Base-by-base conservation (phyloP, 2,888 invertebrate genomes). In the Spisula solida region DNA sequence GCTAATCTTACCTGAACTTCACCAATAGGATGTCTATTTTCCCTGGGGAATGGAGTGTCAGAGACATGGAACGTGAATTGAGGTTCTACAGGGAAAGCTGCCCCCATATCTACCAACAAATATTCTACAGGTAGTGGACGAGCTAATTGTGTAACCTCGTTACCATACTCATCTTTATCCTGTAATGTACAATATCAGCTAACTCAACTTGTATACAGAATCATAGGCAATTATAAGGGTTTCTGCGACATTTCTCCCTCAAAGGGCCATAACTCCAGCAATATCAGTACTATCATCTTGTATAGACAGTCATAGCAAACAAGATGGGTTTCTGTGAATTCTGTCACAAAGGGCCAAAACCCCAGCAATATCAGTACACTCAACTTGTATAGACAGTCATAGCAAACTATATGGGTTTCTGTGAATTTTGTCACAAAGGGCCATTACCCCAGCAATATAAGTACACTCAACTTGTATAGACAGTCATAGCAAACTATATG, bases 91-190 rank as follows among this genome's bases (percentile, higher is more conserved):
- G 98, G 98, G 90, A 99, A 98, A 85, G 99, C 99, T 93, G 98
- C 98, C 93, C 99, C 99, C 95, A 99, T 98, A 97, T 99, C 99
- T 94, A 99, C 98, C 96, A 99, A 97, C 95, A 99, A 97, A 97
- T 99, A 99, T 96, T 99, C 99, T 83, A 99, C 99, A 14, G 99
- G 99, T 95, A 99, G 97, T 87, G 99, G 99, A 96, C 99, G 98
- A 48, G 98, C 99, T 95, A 99, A 97, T 96, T 98, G 98, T 90
- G 98, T 98, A 93, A 99, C 99, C 97, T 99, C 99, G 97, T 99
- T 99, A 86, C 99, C 99, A 97, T 99, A 99, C 93, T 98, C 98
- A 97, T 99, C 99, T 96, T 99, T 99, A 97, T 99, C 98, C 99
- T 99, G 97, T 29, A 96, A 96, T 75, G 8, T 16, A 31, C 14